Conservation (phyloP, 2,888 invertebrate species). For the Nycteola revayana region DNA sequence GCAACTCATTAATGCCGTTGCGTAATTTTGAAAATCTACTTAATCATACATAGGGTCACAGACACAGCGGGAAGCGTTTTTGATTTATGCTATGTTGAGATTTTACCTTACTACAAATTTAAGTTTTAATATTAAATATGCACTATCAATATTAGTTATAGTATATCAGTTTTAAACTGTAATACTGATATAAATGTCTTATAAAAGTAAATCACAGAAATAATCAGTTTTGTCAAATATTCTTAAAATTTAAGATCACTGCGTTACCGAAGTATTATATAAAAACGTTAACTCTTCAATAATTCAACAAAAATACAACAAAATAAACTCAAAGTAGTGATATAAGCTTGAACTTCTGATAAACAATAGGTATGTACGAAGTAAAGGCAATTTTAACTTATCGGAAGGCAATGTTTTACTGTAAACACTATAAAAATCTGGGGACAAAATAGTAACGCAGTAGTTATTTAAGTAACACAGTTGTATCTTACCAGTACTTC, state of each 20-base stretch:
- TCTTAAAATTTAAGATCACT: too few species aligned
- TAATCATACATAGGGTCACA: too few species aligned
- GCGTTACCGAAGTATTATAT: too few species aligned
- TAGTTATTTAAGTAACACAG: constrained; percentile 7
- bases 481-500: constrained; percentile 2
- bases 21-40: too few species aligned
- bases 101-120: constrained; percentile 1
- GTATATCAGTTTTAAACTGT: constrained; percentile 8
- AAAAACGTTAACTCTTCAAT: too few species aligned
- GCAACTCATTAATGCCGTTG: too few species aligned
- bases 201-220: constrained; percentile 5
- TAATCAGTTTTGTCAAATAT: background rate
- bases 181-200: constrained; percentile 6
- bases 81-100: too few species aligned
- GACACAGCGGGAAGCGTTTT: too few species aligned
- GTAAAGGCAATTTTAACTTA: background rate
- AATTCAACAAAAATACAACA: too few species aligned
- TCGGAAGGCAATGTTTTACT: background rate
- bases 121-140: background rate
- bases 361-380: too few species aligned
- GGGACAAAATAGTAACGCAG: constrained; percentile 7
- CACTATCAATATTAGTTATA: background rate
- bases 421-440: constrained; percentile 5
- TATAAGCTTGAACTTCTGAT: too few species aligned
- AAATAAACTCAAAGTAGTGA: too few species aligned